Conservation (phyloP, 2,888 invertebrate genomes). For the Steinernema carpocapsae region DNA sequence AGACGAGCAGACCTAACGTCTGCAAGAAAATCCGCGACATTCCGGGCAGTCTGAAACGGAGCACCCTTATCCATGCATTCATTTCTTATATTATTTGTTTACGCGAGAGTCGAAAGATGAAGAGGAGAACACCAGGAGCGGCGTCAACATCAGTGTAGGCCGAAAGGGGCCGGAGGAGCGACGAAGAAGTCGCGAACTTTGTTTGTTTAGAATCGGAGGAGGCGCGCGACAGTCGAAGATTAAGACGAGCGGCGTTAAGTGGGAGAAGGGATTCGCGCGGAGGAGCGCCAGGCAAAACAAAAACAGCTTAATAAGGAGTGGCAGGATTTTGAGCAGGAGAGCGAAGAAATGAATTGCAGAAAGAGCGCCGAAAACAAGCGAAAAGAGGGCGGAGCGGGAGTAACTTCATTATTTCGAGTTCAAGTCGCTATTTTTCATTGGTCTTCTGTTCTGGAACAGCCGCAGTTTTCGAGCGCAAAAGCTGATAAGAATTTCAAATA, state of each 20-base stretch:
- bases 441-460: no score
- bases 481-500: no score
- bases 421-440: no score
- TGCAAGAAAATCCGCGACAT: background rate
- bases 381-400: background rate
- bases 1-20: background rate
- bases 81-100: conserved; percentile 10
- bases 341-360: background rate
- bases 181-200: background rate
- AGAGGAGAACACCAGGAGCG: background rate
- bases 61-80: background rate
- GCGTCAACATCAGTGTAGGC: background rate
- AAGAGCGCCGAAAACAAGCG: background rate
- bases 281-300: conserved; percentile 1
- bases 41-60: conserved; percentile 2
- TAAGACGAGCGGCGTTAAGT: background rate
- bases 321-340: background rate
- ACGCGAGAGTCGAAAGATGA: background rate
- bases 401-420: no score
- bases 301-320: conserved; percentile 18
- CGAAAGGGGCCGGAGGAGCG: background rate
- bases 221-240: background rate
- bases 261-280: background rate
- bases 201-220: background rate
- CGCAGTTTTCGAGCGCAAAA: no score